phyloP scores from a whole-genome alignment of 1,140 invertebrate species.

The Anastrepha obliqua region DNA sequence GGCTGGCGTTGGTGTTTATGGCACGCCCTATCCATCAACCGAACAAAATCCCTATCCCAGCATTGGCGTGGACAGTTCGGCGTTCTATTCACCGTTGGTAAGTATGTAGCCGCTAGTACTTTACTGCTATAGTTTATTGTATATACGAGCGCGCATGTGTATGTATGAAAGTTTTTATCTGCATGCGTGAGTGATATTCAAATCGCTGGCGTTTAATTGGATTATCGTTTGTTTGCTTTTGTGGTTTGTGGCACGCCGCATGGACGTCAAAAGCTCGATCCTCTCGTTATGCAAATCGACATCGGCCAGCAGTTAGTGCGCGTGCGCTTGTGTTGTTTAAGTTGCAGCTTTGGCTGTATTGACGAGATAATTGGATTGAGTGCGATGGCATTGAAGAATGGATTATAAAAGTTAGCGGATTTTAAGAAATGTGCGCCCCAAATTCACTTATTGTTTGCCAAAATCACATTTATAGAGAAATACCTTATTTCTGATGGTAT shows the following conservation, averaged over 20 bases:
- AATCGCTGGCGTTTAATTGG: slow-evolving; percentile 32
- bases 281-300: slow-evolving; percentile 30
- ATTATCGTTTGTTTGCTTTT: slow-evolving; percentile 47
- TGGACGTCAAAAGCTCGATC: neutral
- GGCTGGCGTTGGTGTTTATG: slow-evolving; percentile 80
- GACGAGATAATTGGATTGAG: slow-evolving; percentile 48
- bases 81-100: slow-evolving; percentile 96
- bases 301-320: slow-evolving; percentile 4
- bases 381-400: slow-evolving; percentile 1
- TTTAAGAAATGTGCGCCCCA: neutral
- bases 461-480: neutral
- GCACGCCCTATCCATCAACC: slow-evolving; percentile 87
- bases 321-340: neutral
- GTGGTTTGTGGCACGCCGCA: neutral
- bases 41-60: slow-evolving; percentile 94
- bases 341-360: neutral
- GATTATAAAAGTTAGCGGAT: neutral
- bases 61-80: slow-evolving; percentile 93
- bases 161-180: neutral
- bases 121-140: neutral
- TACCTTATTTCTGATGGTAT: too few species aligned
- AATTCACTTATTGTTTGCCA: neutral
- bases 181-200: neutral
- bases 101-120: slow-evolving; percentile 75
- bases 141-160: neutral